Conservation (phyloP, 2,797 vertebrate species). For the Prunella strophiata region DNA sequence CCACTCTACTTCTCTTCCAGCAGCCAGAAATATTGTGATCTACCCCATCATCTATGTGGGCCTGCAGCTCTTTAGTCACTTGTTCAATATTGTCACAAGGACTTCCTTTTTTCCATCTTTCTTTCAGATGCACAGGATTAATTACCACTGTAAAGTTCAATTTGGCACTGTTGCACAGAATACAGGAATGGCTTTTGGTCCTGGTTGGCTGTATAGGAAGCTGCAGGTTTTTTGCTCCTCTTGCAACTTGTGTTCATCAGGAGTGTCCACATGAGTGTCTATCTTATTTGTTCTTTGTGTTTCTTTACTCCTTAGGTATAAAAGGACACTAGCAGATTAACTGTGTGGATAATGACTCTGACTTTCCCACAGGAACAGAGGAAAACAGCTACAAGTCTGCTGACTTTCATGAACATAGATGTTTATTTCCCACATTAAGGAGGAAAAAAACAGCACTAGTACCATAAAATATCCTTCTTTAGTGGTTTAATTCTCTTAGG, state of each 20-base stretch:
- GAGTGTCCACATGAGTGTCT: neutral
- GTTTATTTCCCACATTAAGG: neutral
- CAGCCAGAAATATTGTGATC: neutral
- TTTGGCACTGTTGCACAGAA: neutral
- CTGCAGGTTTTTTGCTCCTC: neutral
- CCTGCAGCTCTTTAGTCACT: neutral
- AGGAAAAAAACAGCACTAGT: neutral
- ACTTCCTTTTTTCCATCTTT: neutral
- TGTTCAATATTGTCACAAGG: neutral
- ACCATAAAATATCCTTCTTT: neutral
- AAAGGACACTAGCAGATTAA: neutral
- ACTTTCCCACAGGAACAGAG: neutral
- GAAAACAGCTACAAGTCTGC: neutral
- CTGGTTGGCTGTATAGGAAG: neutral
- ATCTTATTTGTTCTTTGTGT: neutral
- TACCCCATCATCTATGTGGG: neutral
- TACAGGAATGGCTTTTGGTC: neutral
- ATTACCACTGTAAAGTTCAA: neutral
- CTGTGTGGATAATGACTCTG: neutral
- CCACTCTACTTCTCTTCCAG: neutral
- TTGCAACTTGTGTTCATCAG: neutral
- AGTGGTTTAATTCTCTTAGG: neutral
- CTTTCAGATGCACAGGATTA: neutral
- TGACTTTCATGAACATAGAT: neutral
- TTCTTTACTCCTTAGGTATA: neutral